These are phyloP conservation scores for Aegotheles bennettii DNA, from an alignment of 2,113 vertebrate genomes.

Conservation along the genomic window DNA sequence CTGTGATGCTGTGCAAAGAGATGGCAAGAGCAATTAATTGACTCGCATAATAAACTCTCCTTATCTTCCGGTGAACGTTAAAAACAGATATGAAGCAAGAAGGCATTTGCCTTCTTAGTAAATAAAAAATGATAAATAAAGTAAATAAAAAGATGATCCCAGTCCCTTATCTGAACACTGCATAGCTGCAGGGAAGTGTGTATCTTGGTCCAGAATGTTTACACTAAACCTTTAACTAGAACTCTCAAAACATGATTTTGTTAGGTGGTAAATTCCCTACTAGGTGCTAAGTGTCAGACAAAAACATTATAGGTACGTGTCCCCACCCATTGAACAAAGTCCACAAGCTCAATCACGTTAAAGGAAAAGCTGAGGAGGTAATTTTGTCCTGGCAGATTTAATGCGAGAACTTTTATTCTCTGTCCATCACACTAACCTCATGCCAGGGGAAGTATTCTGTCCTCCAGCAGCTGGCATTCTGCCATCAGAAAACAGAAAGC, in stretches of 20 bases:
- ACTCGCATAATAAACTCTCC: neutral
- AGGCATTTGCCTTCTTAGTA: no score
- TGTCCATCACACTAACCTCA: neutral
- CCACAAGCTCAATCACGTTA: neutral
- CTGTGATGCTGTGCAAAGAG: conserved; percentile 84
- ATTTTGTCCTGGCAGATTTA: neutral
- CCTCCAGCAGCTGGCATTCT: neutral
- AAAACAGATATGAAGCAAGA: neutral
- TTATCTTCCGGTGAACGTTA: neutral
- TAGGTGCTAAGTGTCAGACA: neutral
- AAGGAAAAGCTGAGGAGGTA: neutral
- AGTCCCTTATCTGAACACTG: neutral
- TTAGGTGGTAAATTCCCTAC: neutral
- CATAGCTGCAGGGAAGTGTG: neutral
- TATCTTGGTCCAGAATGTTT: neutral
- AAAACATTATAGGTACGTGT: neutral
- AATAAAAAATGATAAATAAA: no score
- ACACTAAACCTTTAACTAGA: neutral
- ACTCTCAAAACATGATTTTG: neutral
- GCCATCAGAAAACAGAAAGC: neutral
- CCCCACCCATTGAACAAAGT: neutral
- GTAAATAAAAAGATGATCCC: neutral
- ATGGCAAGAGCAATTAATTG: neutral
- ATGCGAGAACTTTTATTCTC: neutral
- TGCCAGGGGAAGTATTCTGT: neutral